Conservation (phyloP, 2,113 vertebrate species). For the Gobio gobio region DNA sequence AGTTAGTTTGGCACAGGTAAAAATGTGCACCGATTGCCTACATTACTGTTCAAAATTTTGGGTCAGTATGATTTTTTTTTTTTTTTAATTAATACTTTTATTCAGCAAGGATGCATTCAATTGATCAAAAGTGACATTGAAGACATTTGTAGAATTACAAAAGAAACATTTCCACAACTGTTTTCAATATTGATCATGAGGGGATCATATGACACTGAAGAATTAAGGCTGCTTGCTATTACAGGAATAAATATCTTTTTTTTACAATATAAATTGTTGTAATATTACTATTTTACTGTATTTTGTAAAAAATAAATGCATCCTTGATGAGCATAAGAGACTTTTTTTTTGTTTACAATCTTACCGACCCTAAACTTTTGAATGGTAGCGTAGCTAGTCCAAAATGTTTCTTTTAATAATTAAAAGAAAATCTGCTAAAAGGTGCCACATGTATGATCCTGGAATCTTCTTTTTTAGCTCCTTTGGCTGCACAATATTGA, state of each 20-base stretch:
- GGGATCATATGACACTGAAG: background rate
- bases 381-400: background rate
- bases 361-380: background rate
- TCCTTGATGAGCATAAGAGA: background rate
- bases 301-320: background rate
- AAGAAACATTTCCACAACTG: no score
- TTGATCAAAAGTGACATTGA: background rate
- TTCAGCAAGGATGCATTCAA: background rate
- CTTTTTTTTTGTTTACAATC: background rate
- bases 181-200: no score
- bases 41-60: background rate
- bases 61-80: background rate
- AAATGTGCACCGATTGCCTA: background rate
- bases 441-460: background rate
- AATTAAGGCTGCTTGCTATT: background rate
- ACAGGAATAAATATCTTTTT: background rate
- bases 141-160: background rate
- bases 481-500: background rate
- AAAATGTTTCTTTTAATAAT: background rate
- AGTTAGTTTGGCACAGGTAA: slow-evolving; percentile 33
- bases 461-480: background rate
- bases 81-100: background rate
- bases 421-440: background rate
- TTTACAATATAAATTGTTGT: background rate
- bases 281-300: background rate